These are phyloP conservation scores for Epizoanthus illoricatus DNA, from an alignment of 92 coral and sea anemone genomes.

Conservation along the genomic window DNA sequence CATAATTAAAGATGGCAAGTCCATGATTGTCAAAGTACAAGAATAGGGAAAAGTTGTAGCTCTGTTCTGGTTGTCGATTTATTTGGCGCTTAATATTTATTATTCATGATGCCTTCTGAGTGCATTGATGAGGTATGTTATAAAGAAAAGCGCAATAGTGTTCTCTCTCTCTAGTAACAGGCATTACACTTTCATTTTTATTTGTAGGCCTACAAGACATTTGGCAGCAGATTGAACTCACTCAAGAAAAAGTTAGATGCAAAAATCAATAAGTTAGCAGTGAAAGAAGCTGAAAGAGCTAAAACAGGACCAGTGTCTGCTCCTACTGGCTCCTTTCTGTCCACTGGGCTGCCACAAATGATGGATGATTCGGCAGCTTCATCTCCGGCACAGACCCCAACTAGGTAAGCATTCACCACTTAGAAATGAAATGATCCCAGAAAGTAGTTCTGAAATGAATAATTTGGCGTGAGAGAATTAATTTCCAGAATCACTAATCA, in stretches of 20 bases:
- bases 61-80: no score
- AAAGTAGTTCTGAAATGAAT: no score
- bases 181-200: background rate
- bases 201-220: slow-evolving; percentile 92
- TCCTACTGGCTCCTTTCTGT: slow-evolving; percentile 92
- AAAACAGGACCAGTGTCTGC: slow-evolving; percentile 94
- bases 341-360: slow-evolving; percentile 89
- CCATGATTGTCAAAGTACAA: no score
- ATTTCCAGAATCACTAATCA: no score
- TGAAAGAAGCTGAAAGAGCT: slow-evolving; percentile 89
- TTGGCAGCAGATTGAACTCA: slow-evolving; percentile 94
- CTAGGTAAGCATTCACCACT: slow-evolving; percentile 30
- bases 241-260: slow-evolving; percentile 92
- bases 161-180: background rate
- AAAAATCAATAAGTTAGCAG: slow-evolving; percentile 82
- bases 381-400: slow-evolving; percentile 60
- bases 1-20: no score
- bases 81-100: no score
- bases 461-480: no score
- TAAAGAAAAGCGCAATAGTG: no score
- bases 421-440: slow-evolving; percentile 1
- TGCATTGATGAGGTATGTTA: no score
- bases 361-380: slow-evolving; percentile 63
- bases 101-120: no score
- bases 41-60: no score